These are phyloP conservation scores for Rachycentron canadum DNA, from an alignment of 2,797 vertebrate genomes.

Conservation along the genomic window DNA sequence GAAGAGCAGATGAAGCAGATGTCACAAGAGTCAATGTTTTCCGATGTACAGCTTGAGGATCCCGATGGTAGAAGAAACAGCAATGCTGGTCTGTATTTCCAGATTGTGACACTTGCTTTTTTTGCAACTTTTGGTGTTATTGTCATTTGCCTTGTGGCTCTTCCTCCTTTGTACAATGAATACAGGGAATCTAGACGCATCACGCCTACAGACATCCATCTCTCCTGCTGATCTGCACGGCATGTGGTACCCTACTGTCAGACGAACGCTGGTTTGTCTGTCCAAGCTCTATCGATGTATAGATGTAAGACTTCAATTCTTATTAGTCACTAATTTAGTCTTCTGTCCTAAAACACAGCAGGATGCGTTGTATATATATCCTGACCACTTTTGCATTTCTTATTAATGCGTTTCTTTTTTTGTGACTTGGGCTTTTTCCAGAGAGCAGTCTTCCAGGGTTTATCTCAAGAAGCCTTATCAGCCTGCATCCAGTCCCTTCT, in stretches of 20 bases:
- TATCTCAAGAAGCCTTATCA: conserved; percentile 97
- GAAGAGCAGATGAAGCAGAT: conserved; percentile 92
- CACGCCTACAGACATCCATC: conserved; percentile 87
- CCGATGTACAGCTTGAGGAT: conserved; percentile 93
- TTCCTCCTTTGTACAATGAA: conserved; percentile 18
- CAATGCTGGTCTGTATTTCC: conserved; percentile 81
- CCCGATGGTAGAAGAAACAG: conserved; percentile 83
- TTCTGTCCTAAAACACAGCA: background rate
- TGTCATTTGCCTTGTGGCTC: conserved; percentile 44
- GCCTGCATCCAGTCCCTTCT: conserved; percentile 96
- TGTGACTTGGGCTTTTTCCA: conserved; percentile 78
- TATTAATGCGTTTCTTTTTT: conserved; percentile 43
- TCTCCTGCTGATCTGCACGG: conserved; percentile 98
- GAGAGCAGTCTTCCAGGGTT: conserved; percentile 97
- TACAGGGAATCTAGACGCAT: conserved; percentile 85
- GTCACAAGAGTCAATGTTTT: conserved; percentile 88
- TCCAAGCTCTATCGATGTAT: conserved; percentile 99
- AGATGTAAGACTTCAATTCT: conserved; percentile 88
- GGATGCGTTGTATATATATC: conserved; percentile 8
- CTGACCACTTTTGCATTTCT: conserved; percentile 22
- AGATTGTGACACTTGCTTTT: conserved; percentile 14
- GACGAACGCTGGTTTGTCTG: conserved; percentile 96
- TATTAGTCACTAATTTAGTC: background rate
- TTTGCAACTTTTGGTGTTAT: conserved; percentile 6
- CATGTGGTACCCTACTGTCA: conserved; percentile 99